These are phyloP conservation scores for Calyptommatus sinebrachiatus DNA, from an alignment of 2,113 vertebrate genomes.

Conservation along the genomic window DNA sequence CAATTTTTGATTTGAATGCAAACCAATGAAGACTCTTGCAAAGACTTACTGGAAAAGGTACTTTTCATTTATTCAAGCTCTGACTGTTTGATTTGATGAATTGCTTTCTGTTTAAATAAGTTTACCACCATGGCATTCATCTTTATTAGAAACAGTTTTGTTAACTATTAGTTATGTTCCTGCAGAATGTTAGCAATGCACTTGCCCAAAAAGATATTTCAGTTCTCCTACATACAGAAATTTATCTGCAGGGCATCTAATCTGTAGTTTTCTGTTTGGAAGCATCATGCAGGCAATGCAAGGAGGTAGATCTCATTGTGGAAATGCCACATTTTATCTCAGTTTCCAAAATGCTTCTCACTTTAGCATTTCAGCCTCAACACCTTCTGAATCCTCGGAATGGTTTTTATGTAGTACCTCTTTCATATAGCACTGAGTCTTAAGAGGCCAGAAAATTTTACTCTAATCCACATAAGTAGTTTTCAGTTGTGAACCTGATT, in stretches of 20 bases:
- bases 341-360: not conserved
- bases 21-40: no score
- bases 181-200: not conserved
- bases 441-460: conserved; percentile 12
- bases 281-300: not conserved
- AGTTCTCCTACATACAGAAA: not conserved
- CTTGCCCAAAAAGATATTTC: not conserved
- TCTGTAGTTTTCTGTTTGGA: not conserved
- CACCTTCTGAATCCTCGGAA: not conserved
- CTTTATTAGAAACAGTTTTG: not conserved
- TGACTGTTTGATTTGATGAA: not conserved
- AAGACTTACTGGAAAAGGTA: no score
- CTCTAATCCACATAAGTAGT: not conserved
- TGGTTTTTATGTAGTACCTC: not conserved
- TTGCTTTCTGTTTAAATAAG: not conserved
- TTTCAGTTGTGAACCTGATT: conserved; percentile 8
- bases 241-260: not conserved
- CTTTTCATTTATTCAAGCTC: not conserved
- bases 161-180: not conserved
- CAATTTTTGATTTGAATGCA: no score
- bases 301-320: not conserved
- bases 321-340: not conserved
- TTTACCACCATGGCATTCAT: not conserved
- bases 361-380: no score
- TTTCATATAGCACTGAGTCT: not conserved